Evolutionary conservation across 2,888 invertebrate genomes (phyloP).

Genomic region (Hydriomena furcata): DNA sequence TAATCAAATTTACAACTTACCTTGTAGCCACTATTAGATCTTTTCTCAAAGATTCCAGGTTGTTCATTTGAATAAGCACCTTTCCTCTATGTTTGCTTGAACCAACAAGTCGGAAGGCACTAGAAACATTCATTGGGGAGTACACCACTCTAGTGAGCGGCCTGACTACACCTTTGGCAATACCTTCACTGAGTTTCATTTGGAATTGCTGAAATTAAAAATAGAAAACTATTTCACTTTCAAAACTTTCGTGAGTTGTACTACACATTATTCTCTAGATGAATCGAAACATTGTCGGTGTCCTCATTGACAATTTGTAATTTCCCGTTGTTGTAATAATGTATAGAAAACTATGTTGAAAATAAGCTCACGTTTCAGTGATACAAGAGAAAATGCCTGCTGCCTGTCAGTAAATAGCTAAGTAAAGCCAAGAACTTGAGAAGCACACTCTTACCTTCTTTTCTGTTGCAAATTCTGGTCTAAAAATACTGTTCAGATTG

Average conservation of each 20-base stretch:
- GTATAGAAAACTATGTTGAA: too few relatives aligned
- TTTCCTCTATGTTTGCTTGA: conserved; percentile 85
- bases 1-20: conserved; percentile 36
- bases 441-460: conserved; percentile 41
- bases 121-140: conserved; percentile 83
- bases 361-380: too few relatives aligned
- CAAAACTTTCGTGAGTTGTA: too few relatives aligned
- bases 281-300: too few relatives aligned
- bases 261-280: too few relatives aligned
- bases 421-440: too few relatives aligned
- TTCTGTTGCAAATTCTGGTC: conserved; percentile 33
- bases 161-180: conserved; percentile 85
- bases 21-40: conserved; percentile 43
- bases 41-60: conserved; percentile 35
- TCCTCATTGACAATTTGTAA: too few relatives aligned
- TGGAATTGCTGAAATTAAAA: conserved; percentile 68
- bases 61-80: conserved; percentile 49
- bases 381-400: too few relatives aligned
- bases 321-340: too few relatives aligned
- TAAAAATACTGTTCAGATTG: conserved; percentile 46
- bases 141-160: conserved; percentile 88
- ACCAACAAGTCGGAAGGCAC: conserved; percentile 85
- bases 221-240: too few relatives aligned
- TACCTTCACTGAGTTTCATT: conserved; percentile 82
- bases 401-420: too few relatives aligned